A percentile compares a stretch with the other conserved stretches of the same genome.
Evolutionary conservation across 2,888 invertebrate species (phyloP).

Genomic region (Gerris lacustris): DNA sequence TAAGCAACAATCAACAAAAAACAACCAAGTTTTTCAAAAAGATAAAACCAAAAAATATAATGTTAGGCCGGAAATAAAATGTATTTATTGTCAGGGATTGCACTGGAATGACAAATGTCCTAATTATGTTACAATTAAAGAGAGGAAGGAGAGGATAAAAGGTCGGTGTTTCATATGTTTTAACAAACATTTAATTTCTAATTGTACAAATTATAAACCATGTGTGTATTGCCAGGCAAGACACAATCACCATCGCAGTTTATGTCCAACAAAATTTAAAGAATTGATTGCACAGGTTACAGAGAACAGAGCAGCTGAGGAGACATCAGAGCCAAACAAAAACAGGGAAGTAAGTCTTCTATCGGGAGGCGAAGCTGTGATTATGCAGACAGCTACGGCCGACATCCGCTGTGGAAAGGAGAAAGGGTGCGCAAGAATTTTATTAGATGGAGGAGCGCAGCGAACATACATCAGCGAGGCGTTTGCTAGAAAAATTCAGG

Average conservation of each 20-base stretch:
- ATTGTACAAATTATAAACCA: not conserved
- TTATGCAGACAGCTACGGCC: not conserved
- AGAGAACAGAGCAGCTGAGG: too few species aligned
- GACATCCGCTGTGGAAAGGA: not conserved
- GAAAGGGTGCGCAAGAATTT: not conserved
- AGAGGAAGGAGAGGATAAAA: not conserved
- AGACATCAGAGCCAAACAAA: too few species aligned
- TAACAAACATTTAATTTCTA: not conserved
- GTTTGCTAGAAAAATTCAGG: not conserved
- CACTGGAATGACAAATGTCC: too few species aligned
- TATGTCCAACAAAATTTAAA: not conserved
- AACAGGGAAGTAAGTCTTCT: not conserved
- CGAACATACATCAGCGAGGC: not conserved
- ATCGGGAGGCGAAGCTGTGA: not conserved
- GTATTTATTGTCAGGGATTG: too few species aligned
- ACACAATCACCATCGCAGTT: not conserved
- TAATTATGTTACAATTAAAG: too few species aligned
- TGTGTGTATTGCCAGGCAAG: not conserved
- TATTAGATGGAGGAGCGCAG: not conserved
- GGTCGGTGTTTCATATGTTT: not conserved
- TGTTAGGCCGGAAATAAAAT: too few species aligned
- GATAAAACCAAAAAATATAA: too few species aligned
- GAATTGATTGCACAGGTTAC: too few species aligned
- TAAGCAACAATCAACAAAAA: too few species aligned
- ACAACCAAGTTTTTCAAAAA: too few species aligned